phyloP scores from a whole-genome alignment of 2,797 vertebrate genomes.

The Tachyglossus aculeatus region DNA sequence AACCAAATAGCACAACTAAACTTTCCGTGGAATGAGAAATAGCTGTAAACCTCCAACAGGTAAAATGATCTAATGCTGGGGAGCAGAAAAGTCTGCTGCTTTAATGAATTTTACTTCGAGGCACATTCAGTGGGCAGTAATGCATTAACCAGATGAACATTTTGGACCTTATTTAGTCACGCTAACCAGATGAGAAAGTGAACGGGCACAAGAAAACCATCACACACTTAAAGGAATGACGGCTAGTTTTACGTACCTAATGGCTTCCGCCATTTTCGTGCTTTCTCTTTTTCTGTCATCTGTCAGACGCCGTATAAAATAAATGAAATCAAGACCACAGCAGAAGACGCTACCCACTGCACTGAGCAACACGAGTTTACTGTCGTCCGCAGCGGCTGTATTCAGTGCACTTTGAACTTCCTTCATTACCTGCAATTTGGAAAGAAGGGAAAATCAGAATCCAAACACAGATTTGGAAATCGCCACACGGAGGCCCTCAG shows the following conservation, averaged over 20 bases:
- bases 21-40: too few relatives aligned
- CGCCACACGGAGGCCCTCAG: too few relatives aligned
- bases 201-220: too few relatives aligned
- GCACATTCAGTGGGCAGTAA: neutral
- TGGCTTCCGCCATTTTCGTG: conserved; percentile 95
- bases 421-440: conserved; percentile 94
- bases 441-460: too few relatives aligned
- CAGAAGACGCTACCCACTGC: conserved; percentile 93
- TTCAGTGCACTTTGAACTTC: conserved; percentile 96
- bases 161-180: too few relatives aligned
- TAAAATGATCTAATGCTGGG: neutral
- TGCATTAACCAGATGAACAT: too few relatives aligned
- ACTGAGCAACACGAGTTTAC: conserved; percentile 91
- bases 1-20: too few relatives aligned
- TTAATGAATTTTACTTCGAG: neutral
- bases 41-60: too few relatives aligned
- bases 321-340: conserved; percentile 94
- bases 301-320: conserved; percentile 91
- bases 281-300: conserved; percentile 96
- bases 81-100: neutral
- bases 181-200: too few relatives aligned
- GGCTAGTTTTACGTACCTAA: conserved; percentile 82
- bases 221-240: neutral
- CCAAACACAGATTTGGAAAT: too few relatives aligned
- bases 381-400: conserved; percentile 94